These are phyloP conservation scores for Adelognathus sp. DNA, from an alignment of 2,888 invertebrate genomes.

Conservation along the genomic window DNA sequence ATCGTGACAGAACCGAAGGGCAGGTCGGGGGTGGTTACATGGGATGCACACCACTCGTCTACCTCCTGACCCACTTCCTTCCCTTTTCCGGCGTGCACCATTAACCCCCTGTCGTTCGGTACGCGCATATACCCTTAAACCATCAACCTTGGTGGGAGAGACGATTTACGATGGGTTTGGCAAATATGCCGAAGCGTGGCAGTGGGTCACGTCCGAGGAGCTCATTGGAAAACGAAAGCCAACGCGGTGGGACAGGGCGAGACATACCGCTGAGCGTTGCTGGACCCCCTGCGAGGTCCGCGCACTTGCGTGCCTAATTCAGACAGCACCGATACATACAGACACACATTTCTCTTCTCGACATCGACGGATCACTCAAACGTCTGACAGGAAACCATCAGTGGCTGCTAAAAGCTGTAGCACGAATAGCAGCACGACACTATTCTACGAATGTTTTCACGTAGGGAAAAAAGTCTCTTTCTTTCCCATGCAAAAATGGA, in stretches of 20 bases:
- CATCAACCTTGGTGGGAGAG: background rate
- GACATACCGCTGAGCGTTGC: background rate
- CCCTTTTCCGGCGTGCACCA: constrained; percentile 30
- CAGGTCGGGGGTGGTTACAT: background rate
- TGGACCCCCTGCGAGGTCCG: background rate
- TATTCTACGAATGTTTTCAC: background rate
- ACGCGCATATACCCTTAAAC: no score
- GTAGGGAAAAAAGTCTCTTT: background rate
- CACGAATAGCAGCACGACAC: background rate
- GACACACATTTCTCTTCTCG: constrained; percentile 22
- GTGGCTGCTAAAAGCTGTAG: constrained; percentile 25
- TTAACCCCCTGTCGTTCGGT: constrained; percentile 35
- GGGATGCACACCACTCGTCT: background rate
- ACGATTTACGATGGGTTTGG: constrained; percentile 47
- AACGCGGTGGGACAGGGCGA: no score
- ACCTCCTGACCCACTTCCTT: constrained; percentile 61
- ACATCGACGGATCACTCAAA: constrained; percentile 33
- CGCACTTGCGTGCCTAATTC: constrained; percentile 32
- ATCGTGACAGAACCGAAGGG: background rate
- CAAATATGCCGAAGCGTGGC: constrained; percentile 57
- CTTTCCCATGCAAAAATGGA: background rate
- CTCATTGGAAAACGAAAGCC: constrained; percentile 4
- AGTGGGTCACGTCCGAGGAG: constrained; percentile 57
- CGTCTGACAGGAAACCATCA: constrained; percentile 19
- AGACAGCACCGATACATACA: background rate